phyloP scores from a whole-genome alignment of 2,888 invertebrate species.

The Drosophila villosipedis region DNA sequence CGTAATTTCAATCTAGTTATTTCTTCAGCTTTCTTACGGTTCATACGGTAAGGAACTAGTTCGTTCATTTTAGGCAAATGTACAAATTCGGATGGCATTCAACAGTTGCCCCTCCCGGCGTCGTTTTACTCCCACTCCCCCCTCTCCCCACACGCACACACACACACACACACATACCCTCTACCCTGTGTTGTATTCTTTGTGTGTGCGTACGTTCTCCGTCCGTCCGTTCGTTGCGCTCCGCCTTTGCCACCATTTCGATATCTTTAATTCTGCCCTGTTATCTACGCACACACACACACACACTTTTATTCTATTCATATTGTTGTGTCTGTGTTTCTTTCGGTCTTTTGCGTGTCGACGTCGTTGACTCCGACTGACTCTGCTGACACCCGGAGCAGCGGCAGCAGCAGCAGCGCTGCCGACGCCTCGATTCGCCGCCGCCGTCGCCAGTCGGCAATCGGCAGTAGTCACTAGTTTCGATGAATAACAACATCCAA shows the following conservation, averaged over 20 bases:
- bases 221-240: slow-evolving; percentile 14
- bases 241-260: slow-evolving; percentile 45
- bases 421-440: slow-evolving; percentile 30
- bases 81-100: slow-evolving; percentile 8
- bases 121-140: background rate
- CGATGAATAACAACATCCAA: slow-evolving; percentile 55
- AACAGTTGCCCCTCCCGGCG: slow-evolving; percentile 30
- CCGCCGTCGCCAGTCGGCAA: slow-evolving; percentile 16
- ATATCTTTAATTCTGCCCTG: slow-evolving; percentile 61
- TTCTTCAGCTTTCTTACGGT: background rate
- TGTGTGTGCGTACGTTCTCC: slow-evolving; percentile 9
- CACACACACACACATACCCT: background rate
- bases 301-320: slow-evolving; percentile 20
- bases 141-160: background rate
- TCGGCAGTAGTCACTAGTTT: slow-evolving; percentile 59
- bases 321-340: slow-evolving; percentile 42
- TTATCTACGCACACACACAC: slow-evolving; percentile 58
- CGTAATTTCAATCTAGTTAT: background rate
- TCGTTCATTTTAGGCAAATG: background rate
- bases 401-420: slow-evolving; percentile 7
- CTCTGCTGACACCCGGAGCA: slow-evolving; percentile 36
- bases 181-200: background rate
- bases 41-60: background rate
- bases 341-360: slow-evolving; percentile 58
- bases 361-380: slow-evolving; percentile 56